phyloP scores from a whole-genome alignment of 1,140 invertebrate species.

The Eulimnadia texana region DNA sequence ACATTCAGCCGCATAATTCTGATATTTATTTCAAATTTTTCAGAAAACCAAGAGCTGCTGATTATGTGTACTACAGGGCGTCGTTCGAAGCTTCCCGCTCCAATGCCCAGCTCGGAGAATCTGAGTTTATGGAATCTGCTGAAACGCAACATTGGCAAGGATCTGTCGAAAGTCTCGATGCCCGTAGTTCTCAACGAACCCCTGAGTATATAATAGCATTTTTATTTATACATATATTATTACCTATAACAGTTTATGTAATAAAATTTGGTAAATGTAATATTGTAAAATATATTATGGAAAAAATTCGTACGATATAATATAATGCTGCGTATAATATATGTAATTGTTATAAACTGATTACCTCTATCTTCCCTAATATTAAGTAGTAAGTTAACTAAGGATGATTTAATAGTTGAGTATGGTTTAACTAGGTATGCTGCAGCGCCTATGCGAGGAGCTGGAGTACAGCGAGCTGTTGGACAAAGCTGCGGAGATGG shows the following conservation, averaged over 20 bases:
- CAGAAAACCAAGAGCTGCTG: slow-evolving; percentile 17
- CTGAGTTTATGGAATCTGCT: slow-evolving; percentile 64
- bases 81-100: slow-evolving; percentile 49
- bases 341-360: too few relatives aligned
- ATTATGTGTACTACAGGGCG: slow-evolving; percentile 42
- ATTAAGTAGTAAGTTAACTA: too few relatives aligned
- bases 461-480: slow-evolving; percentile 67
- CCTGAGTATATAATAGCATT: slow-evolving; percentile 55
- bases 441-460: slow-evolving; percentile 62
- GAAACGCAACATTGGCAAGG: slow-evolving; percentile 73
- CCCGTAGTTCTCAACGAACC: slow-evolving; percentile 73
- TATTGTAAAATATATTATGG: too few relatives aligned
- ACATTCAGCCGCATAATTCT: not conserved
- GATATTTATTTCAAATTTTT: not conserved
- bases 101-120: slow-evolving; percentile 53
- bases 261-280: too few relatives aligned
- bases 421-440: slow-evolving; percentile 10
- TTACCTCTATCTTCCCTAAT: too few relatives aligned
- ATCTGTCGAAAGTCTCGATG: slow-evolving; percentile 67
- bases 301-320: too few relatives aligned
- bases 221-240: too few relatives aligned
- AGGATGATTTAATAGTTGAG: not conserved
- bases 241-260: too few relatives aligned
- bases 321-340: too few relatives aligned
- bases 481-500: slow-evolving; percentile 47